phyloP scores from a whole-genome alignment of 2,888 invertebrate genomes.

The Dorcus parallelipipedus region DNA sequence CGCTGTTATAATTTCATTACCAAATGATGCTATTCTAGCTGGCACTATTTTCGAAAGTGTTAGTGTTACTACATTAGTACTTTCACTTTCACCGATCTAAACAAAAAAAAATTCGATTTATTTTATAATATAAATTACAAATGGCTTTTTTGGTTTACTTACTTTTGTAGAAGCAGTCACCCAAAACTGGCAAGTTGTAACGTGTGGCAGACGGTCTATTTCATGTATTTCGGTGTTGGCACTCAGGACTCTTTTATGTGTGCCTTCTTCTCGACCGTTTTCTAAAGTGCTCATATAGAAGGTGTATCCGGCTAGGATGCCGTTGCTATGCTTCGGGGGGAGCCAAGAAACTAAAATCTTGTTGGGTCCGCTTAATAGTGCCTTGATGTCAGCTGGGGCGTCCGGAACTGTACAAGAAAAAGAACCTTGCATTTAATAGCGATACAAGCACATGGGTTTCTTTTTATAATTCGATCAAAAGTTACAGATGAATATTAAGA shows the following conservation, averaged over 20 bases:
- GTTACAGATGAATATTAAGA: no score
- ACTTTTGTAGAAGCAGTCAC: slow-evolving; percentile 73
- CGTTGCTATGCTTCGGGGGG: slow-evolving; percentile 81
- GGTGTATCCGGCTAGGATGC: slow-evolving; percentile 77
- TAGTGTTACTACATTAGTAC: slow-evolving; percentile 73
- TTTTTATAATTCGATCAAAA: no score
- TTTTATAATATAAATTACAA: background rate
- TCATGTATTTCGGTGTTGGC: slow-evolving; percentile 70
- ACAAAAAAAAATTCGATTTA: slow-evolving; percentile 3
- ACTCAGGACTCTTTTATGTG: slow-evolving; percentile 70
- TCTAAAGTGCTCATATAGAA: slow-evolving; percentile 79
- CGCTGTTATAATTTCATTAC: slow-evolving; percentile 71
- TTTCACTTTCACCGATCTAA: slow-evolving; percentile 74
- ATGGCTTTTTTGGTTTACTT: slow-evolving; percentile 15
- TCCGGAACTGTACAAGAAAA: slow-evolving; percentile 67
- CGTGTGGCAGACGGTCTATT: slow-evolving; percentile 61
- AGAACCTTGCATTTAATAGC: background rate
- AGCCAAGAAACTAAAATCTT: slow-evolving; percentile 88
- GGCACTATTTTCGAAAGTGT: slow-evolving; percentile 77
- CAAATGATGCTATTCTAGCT: slow-evolving; percentile 86
- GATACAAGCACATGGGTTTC: no score
- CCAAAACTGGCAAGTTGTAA: slow-evolving; percentile 73
- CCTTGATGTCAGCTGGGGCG: slow-evolving; percentile 86
- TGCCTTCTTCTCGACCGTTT: slow-evolving; percentile 74
- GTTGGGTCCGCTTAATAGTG: slow-evolving; percentile 79